Evolutionary conservation across 2,888 invertebrate species (phyloP), one percentile per base, ranked within the genome.

Genomic region (Entomobrya multifasciata): DNA sequence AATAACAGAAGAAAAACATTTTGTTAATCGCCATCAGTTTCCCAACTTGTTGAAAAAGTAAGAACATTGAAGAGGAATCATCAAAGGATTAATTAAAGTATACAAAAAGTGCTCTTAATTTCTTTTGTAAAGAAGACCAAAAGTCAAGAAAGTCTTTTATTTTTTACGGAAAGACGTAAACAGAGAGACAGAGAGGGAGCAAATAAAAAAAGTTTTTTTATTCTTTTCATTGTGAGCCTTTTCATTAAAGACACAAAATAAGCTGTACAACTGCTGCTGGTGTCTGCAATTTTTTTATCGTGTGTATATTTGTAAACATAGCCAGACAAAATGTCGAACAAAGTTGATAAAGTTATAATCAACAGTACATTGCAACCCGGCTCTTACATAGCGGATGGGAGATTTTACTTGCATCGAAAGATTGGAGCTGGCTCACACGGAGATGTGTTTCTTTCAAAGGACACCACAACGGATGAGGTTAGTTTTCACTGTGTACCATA

Each of bases 341-440:
- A 62, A 62, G 62, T n/a, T 62, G 47, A 70, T 44, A 84, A 77
- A 76, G 77, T 85, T 70, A 41, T 85, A 70, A 47, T 86, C 55
- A 86, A 86, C 72, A 88, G 88, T 86, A 86, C 81, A 36, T 67
- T 88, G 20, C 20, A 13, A 30, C 88, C 88, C 10, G 88, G 86
- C 47, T 86, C 88, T 49, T 47, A 57, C 52, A 41, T 88, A 41
- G 88, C 85, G 70, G 85, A 86, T 62, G 88, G 88, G 22, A 85
- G 76, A 65, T 88, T 81, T 76, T 65, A 81, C 49, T 86, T 88
- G 77, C 62, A 70, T n/a, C 72, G 78, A 52, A 85, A 77, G 47
- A 80, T 88, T 47, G 88, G 88, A 67, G 81, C 88, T 22, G 88
- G 88, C 49, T 86, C 85, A n/a, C 88, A 88, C 77, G 88, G 88